These are phyloP conservation scores for Oreohelix idahoensis DNA, from an alignment of 1,140 invertebrate species.

Conservation along the genomic window DNA sequence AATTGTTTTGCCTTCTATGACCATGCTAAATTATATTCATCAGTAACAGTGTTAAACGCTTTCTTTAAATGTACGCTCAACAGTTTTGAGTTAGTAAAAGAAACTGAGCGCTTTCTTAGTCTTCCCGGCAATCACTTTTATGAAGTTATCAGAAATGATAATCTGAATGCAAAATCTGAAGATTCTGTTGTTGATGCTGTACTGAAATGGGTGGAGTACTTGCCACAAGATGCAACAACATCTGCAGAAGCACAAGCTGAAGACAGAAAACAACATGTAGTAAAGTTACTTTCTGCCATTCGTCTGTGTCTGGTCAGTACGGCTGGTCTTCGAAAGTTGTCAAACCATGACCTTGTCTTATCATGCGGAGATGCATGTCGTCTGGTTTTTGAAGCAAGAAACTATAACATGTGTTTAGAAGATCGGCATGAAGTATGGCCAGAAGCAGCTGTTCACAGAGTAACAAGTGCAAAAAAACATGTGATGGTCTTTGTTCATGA, in stretches of 20 bases:
- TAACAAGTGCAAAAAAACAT: too few relatives aligned
- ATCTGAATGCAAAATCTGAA: neutral
- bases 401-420: neutral
- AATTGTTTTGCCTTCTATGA: neutral
- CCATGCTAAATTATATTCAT: neutral
- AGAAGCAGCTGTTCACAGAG: too few relatives aligned
- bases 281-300: neutral
- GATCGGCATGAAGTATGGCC: neutral
- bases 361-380: neutral
- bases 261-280: neutral
- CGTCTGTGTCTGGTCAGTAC: neutral
- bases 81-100: neutral
- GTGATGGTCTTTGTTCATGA: too few relatives aligned
- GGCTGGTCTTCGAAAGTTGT: neutral
- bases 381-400: neutral
- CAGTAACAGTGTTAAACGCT: neutral
- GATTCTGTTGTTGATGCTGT: neutral
- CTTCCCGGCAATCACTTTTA: neutral
- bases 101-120: neutral
- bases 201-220: neutral
- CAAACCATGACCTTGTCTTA: neutral
- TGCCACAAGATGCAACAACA: too few relatives aligned
- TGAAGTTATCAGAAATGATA: neutral
- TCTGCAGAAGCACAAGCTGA: neutral
- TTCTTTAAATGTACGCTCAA: neutral